Percentiles rank a stretch among this genome's conserved stretches.
Conservation (phyloP, 2,797 vertebrate genomes). For the Loriculus beryllinus region DNA sequence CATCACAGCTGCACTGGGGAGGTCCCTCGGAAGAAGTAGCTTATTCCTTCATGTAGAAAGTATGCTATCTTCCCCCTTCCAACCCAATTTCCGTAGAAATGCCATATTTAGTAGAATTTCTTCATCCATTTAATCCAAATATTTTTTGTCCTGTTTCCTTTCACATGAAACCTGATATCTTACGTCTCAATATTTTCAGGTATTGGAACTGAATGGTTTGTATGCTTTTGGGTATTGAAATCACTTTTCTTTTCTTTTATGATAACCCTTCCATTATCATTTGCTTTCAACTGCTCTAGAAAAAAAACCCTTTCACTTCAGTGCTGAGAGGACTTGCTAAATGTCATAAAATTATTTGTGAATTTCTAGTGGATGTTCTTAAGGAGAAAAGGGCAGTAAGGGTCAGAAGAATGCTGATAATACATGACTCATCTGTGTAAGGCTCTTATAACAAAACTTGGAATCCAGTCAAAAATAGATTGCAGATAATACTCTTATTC, state of each 20-base stretch:
- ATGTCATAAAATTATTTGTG: constrained; percentile 58
- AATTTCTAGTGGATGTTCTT: constrained; percentile 33
- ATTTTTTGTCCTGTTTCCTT: neutral
- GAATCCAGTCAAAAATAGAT: constrained; percentile 40
- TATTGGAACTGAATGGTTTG: neutral
- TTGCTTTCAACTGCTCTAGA: neutral
- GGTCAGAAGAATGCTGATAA: constrained; percentile 49
- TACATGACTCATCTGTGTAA: neutral
- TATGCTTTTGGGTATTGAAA: neutral
- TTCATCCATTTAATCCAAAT: neutral
- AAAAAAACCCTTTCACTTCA: neutral
- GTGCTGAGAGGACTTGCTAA: constrained; percentile 28
- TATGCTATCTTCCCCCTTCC: neutral
- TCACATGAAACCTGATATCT: neutral
- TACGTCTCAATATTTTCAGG: neutral
- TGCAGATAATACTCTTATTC: constrained; percentile 42
- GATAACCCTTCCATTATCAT: neutral
- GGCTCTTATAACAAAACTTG: constrained; percentile 1
- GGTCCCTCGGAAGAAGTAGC: neutral
- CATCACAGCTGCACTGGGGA: neutral
- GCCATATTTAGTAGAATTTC: neutral
- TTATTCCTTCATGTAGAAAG: neutral
- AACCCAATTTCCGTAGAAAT: neutral
- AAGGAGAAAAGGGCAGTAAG: constrained; percentile 6
- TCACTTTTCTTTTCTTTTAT: neutral